Percentiles rank a stretch among this genome's conserved stretches.
Evolutionary conservation across 2,888 invertebrate species (phyloP).

Genomic region (Gonocerus acuteangulatus): DNA sequence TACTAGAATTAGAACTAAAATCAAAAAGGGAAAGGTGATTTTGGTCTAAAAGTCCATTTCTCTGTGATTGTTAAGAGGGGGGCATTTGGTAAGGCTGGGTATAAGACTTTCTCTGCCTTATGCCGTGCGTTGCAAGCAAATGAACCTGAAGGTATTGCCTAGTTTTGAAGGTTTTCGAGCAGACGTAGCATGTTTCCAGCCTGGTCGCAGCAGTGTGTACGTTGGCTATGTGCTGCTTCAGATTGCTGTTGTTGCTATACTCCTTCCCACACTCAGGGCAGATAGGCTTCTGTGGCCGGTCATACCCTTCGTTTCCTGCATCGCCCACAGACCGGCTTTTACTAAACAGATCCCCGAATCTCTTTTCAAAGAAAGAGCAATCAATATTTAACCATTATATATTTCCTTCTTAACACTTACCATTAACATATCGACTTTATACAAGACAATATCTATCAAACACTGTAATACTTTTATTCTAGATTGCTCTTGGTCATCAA

Average conservation of each 20-base stretch:
- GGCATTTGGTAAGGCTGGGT: constrained; percentile 22
- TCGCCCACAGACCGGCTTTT: constrained; percentile 33
- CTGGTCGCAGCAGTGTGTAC: constrained; percentile 56
- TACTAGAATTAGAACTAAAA: constrained; percentile 10
- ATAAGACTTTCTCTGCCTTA: constrained; percentile 51
- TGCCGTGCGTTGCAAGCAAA: constrained; percentile 59
- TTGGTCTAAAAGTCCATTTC: not conserved
- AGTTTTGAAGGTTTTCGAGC: constrained; percentile 60
- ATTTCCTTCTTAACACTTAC: not conserved
- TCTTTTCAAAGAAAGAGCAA: constrained; percentile 28
- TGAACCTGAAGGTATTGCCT: constrained; percentile 64
- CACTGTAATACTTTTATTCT: too few relatives aligned
- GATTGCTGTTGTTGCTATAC: constrained; percentile 61
- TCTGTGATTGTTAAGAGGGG: constrained; percentile 23
- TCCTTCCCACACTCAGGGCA: constrained; percentile 61
- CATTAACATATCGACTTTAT: not conserved
- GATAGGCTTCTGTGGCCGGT: constrained; percentile 48
- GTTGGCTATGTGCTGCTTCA: constrained; percentile 62
- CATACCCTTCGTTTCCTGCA: constrained; percentile 19
- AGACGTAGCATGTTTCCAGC: constrained; percentile 56
- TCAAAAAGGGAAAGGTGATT: constrained; percentile 13
- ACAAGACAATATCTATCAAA: not conserved
- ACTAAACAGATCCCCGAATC: constrained; percentile 29
- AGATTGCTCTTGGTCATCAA: too few relatives aligned
- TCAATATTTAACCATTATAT: constrained; percentile 4